Evolutionary conservation across 1,140 invertebrate genomes (phyloP).

Genomic region (Archivesica marissinica): DNA sequence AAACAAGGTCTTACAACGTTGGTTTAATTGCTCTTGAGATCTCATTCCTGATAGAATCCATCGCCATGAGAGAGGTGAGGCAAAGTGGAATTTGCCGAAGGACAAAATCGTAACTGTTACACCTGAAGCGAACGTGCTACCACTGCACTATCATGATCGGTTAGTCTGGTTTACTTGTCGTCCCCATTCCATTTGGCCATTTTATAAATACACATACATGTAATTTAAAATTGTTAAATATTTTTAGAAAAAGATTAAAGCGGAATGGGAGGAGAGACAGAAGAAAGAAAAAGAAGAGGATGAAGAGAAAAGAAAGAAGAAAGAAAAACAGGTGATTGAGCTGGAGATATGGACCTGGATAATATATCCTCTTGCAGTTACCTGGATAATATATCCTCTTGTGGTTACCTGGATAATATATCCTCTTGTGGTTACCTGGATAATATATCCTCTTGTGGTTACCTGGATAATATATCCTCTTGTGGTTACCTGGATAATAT

Average conservation of each 20-base stretch:
- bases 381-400: too few relatives aligned
- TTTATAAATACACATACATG: not conserved
- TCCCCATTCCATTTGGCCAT: not conserved
- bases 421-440: too few relatives aligned
- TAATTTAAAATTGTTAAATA: not conserved
- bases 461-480: too few relatives aligned
- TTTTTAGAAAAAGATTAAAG: slow-evolving; percentile 78
- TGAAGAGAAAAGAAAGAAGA: slow-evolving; percentile 74
- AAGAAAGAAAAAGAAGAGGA: slow-evolving; percentile 77
- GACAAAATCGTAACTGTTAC: not conserved
- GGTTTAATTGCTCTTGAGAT: too few relatives aligned
- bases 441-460: too few relatives aligned
- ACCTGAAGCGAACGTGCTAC: not conserved
- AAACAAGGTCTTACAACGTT: too few relatives aligned
- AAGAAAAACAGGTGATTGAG: slow-evolving; percentile 73
- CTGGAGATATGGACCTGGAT: slow-evolving; percentile 12
- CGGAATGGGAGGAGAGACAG: slow-evolving; percentile 81
- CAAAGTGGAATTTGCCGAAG: not conserved
- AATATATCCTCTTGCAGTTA: slow-evolving; percentile 73
- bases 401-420: too few relatives aligned
- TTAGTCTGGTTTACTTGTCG: not conserved
- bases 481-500: too few relatives aligned
- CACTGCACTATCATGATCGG: not conserved
- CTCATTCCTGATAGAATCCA: not conserved
- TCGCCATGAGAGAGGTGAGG: not conserved